Evolutionary conservation across 2,113 vertebrate species (phyloP), one percentile per base, ranked within the genome.

Genomic region (Rutilus rutilus): DNA sequence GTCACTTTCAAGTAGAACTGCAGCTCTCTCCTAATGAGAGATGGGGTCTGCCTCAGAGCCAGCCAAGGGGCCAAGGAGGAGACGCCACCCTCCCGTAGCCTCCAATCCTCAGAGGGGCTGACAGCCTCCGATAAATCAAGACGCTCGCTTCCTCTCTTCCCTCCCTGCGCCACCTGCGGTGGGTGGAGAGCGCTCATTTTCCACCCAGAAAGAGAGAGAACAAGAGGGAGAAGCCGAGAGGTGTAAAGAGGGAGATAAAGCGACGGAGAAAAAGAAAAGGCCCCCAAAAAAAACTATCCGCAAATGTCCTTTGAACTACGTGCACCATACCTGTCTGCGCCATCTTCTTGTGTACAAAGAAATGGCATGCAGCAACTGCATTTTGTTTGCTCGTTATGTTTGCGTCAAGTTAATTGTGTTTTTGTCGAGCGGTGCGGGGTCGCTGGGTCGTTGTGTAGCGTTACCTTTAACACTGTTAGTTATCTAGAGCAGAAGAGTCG

Each of bases 81-180:
- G 92, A 91, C 90, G 92, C 90, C 90, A 94, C 91, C 93, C 92
- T 93, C 90, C 88, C 87, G 91, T 91, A 90, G 89, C 93, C 88
- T 84, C 88, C 87, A 94, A 94, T 95, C 92, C 95, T 96, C 95
- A 90, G 94, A 95, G 95, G 92, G 91, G 94, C 94, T 94, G 95
- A 96, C 95, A 97, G 95, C 91, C 94, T 92, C 91, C 95, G 95
- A 97, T 97, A 97, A 97, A 97, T 97, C 96, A 96, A 94, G 91
- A 93, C 92, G 87, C 90, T 91, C 89, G 90, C 91, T 90, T 94
- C 91, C 93, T 93, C 92, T 93, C 90, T 93, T 92, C 91, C 92
- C 94, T 94, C 93, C 93, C 94, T 93, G 86, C 85, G 91, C 92
- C 90, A 96, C 95, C 95, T 95, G 93, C 92, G 15, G 90, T 93